Evolutionary conservation across 1,140 invertebrate genomes (phyloP).

Genomic region (Oncopodura yosiiana): DNA sequence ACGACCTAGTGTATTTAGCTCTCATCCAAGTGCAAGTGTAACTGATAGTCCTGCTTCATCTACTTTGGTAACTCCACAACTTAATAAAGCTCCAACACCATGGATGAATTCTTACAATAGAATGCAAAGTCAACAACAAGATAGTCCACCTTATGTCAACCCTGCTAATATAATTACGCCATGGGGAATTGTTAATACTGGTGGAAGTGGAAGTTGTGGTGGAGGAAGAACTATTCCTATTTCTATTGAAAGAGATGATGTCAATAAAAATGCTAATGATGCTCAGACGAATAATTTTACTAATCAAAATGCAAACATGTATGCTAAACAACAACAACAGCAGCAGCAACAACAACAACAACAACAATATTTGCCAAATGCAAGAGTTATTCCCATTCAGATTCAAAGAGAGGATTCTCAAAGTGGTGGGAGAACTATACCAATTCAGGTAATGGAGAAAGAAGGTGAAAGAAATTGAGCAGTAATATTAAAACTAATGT

Average conservation of each 20-base stretch:
- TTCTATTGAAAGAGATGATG: slow-evolving; percentile 34
- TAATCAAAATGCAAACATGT: no score
- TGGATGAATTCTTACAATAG: slow-evolving; percentile 47
- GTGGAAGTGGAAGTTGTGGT: neutral
- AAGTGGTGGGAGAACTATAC: slow-evolving; percentile 15
- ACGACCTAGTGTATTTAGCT: slow-evolving; percentile 4
- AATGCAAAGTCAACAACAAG: slow-evolving; percentile 40
- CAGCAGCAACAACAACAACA: slow-evolving; percentile 36
- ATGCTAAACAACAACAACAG: neutral
- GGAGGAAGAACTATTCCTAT: slow-evolving; percentile 34
- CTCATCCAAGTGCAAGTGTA: neutral
- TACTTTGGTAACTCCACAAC: slow-evolving; percentile 35
- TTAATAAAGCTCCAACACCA: slow-evolving; percentile 49
- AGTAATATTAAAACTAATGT: no score
- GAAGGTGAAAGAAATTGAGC: neutral
- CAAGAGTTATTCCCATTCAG: slow-evolving; percentile 35
- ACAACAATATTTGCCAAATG: slow-evolving; percentile 13
- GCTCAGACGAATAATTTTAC: no score
- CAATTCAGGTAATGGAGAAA: slow-evolving; percentile 25
- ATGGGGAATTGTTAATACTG: slow-evolving; percentile 25
- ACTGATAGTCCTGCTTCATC: slow-evolving; percentile 10
- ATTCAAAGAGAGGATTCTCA: slow-evolving; percentile 20
- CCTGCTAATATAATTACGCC: slow-evolving; percentile 17
- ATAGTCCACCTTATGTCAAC: slow-evolving; percentile 5
- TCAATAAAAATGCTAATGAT: neutral